Conservation (phyloP, 2,113 vertebrate species). For the Corynorhinus townsendii region DNA sequence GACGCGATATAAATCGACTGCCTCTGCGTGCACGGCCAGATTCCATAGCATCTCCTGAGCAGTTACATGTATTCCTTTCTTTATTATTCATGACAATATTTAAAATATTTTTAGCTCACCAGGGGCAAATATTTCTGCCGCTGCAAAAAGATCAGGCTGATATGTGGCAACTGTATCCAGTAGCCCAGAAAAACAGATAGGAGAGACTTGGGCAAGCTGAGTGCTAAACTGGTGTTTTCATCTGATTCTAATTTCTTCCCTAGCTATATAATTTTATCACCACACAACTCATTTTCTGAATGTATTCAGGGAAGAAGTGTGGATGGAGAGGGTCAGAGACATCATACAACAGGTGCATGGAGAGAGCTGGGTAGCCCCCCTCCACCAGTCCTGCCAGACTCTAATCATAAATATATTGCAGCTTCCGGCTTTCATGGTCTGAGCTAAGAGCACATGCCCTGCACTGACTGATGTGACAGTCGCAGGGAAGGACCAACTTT, state of each 20-base stretch:
- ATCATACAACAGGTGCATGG: conserved; percentile 74
- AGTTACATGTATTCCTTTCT: conserved; percentile 37
- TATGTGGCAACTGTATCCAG: neutral
- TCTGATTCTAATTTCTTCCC: conserved; percentile 77
- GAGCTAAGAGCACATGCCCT: neutral
- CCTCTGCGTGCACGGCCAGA: conserved; percentile 19
- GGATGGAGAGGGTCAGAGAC: conserved; percentile 40
- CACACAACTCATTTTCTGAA: conserved; percentile 60
- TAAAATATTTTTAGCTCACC: conserved; percentile 61
- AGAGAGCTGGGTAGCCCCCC: neutral
- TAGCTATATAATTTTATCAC: conserved; percentile 67
- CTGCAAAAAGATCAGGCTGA: conserved; percentile 34
- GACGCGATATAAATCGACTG: conserved; percentile 7
- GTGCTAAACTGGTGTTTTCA: conserved; percentile 51
- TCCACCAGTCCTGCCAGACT: neutral
- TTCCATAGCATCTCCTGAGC: conserved; percentile 49
- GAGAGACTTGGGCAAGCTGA: conserved; percentile 57
- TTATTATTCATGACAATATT: conserved; percentile 75
- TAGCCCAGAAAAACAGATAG: conserved; percentile 22
- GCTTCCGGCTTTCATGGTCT: neutral
- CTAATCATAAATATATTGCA: neutral
- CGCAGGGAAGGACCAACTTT: neutral
- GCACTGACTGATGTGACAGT: neutral
- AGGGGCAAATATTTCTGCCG: conserved; percentile 45
- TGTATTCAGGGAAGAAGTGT: conserved; percentile 73